Base-by-base conservation (phyloP, 1,140 invertebrate species). In the Calephelis nemesis region DNA sequence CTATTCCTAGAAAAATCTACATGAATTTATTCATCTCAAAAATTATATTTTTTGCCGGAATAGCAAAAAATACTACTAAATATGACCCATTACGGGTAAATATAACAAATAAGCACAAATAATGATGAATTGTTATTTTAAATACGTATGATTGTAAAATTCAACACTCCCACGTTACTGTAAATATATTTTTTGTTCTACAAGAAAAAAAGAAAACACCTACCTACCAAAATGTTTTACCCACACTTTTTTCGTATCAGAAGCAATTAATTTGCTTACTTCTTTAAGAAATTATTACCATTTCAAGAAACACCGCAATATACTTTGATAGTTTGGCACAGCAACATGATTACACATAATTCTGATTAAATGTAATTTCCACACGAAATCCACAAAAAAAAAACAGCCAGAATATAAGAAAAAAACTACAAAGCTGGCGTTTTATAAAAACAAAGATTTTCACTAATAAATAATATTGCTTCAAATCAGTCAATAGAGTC, bases 391-490 rank as follows among this genome's bases (percentile, higher is more conserved):
- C 45, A 47, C 13, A 52, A 69, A 69, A 64, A n/a, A 62, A 60
- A 30, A 60, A 40, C 58, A 60, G 58, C 58, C 58, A 60, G 58
- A 58, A 58, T 58, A 58, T 39, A 58, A 58, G 15, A 40, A n/a
- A 60, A 60, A 60, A 60, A 60, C 40, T 40, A 60, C 39, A 60
- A 45, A 60, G 39, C 58, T 60, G 58, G 58, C 58, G 40, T 60
- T 60, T 60, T 60, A 60, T 66, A 65, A 76, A 74, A 69, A 64
- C 73, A 74, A 74, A 74, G 69, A 54, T 74, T 78, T 87, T 81
- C 67, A 83, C 85, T 89, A 91, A 84, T 85, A 88, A 90, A 88
- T 88, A 88, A 88, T 91, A 91, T 91, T 91, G 88, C 88, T 91
- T 90, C 79, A 82, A 89, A 84, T 91, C 88, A 91, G 88, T 91